These are phyloP conservation scores for Callyntrura sp. DNA, from an alignment of 2,888 invertebrate genomes.

Conservation along the genomic window DNA sequence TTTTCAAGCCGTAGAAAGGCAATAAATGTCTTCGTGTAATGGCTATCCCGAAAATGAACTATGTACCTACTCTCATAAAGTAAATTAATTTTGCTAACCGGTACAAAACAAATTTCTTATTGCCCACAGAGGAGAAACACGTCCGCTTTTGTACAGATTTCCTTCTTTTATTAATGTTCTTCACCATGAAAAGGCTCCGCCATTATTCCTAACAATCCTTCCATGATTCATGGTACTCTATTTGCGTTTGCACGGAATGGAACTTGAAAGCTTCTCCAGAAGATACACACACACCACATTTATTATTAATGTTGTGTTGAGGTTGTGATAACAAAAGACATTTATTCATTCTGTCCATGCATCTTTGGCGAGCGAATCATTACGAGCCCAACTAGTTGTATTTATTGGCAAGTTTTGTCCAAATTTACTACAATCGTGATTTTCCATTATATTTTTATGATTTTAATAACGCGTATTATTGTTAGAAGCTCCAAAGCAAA, in stretches of 20 bases:
- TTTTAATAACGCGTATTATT: constrained; percentile 21
- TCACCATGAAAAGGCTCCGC: neutral
- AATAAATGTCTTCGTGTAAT: constrained; percentile 59
- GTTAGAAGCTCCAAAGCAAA: constrained; percentile 9
- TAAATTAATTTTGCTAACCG: constrained; percentile 45
- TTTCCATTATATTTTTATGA: constrained; percentile 42
- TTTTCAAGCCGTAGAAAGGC: neutral
- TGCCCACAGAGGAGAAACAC: neutral
- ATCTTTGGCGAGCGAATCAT: neutral
- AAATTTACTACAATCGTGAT: constrained; percentile 33
- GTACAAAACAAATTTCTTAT: constrained; percentile 42
- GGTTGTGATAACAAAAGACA: neutral
- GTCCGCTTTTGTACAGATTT: neutral
- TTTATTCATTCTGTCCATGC: neutral
- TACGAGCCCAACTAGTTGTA: neutral
- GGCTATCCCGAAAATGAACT: neutral
- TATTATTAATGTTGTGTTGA: no score
- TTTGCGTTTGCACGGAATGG: neutral
- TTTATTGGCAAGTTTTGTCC: constrained; percentile 24
- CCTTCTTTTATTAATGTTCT: constrained; percentile 11
- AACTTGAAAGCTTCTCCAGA: neutral
- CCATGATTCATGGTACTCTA: neutral
- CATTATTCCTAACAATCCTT: neutral
- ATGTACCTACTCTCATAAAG: constrained; percentile 10
- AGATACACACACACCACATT: neutral